These are phyloP conservation scores for Leontopithecus rosalia DNA, from an alignment of 2,797 vertebrate genomes.

Conservation along the genomic window DNA sequence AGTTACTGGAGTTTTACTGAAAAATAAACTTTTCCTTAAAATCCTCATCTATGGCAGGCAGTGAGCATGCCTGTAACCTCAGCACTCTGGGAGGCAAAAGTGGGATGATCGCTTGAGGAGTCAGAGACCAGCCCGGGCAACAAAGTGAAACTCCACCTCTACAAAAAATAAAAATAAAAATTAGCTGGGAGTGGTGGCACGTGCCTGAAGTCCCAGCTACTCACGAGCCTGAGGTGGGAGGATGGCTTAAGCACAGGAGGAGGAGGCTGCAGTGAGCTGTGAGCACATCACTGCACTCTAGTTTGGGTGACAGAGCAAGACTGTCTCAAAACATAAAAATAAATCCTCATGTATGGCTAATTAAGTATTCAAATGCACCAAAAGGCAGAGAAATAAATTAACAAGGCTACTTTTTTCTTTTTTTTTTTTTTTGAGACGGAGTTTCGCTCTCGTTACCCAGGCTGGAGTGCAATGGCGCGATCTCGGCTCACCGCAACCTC, in stretches of 20 bases:
- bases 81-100: not conserved
- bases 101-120: not conserved
- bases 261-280: not conserved
- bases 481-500: too few relatives aligned
- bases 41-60: not conserved
- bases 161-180: not conserved
- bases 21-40: not conserved
- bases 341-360: not conserved
- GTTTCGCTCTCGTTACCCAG: too few relatives aligned
- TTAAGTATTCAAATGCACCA: not conserved
- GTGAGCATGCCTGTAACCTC: not conserved
- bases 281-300: not conserved
- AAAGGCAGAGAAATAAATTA: not conserved
- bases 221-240: not conserved
- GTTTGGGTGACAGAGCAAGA: not conserved
- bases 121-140: not conserved
- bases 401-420: not conserved
- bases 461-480: too few relatives aligned
- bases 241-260: not conserved
- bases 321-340: not conserved
- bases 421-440: not conserved
- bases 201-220: not conserved
- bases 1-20: not conserved
- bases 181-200: not conserved
- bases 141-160: not conserved